Conservation (phyloP, 2,113 vertebrate genomes). For the Acanthisitta chloris region DNA sequence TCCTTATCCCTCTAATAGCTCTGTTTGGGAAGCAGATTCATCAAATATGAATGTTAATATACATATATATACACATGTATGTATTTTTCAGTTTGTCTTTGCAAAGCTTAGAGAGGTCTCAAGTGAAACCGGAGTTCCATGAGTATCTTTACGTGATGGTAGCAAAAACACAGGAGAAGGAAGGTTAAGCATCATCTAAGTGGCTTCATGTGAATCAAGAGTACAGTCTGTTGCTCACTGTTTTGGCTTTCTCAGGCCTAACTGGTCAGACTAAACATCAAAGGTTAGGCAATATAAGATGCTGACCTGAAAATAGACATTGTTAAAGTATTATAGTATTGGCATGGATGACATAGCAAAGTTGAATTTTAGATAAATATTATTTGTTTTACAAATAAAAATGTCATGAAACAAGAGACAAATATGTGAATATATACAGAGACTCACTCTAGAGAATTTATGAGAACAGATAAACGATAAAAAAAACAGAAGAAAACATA, state of each 20-base stretch:
- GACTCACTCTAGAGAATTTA: not conserved
- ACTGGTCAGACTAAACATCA: not conserved
- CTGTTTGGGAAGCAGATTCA: not conserved
- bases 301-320: not conserved
- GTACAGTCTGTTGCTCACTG: not conserved
- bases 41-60: not conserved
- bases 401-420: not conserved
- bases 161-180: not conserved
- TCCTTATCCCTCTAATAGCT: not conserved
- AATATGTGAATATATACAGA: not conserved
- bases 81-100: not conserved
- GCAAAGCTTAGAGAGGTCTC: not conserved
- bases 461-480: not conserved
- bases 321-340: not conserved
- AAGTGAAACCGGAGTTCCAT: not conserved
- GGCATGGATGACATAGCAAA: not conserved
- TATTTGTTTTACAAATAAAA: not conserved
- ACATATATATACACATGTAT: no score
- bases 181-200: not conserved
- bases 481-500: not conserved
- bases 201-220: not conserved
- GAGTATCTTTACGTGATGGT: not conserved
- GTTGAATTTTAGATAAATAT: not conserved
- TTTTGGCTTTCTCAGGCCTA: not conserved
- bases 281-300: not conserved